phyloP scores from a whole-genome alignment of 2,888 invertebrate species.

The Drosophila diplacantha region DNA sequence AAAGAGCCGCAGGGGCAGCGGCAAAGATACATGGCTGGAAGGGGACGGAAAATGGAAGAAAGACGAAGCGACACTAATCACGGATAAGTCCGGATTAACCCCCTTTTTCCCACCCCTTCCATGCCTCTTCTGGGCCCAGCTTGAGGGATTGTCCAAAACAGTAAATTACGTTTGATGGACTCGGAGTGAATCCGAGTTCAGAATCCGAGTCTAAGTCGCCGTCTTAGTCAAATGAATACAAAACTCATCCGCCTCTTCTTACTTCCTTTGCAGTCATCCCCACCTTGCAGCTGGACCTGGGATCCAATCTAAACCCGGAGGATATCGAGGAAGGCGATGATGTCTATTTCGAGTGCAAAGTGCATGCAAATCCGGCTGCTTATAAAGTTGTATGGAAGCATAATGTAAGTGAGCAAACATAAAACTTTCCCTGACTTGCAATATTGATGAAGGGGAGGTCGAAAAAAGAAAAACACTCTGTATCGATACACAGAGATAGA shows the following conservation, averaged over 20 bases:
- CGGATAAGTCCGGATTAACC: slow-evolving; percentile 73
- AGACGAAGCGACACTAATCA: slow-evolving; percentile 69
- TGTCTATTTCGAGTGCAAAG: slow-evolving; percentile 89
- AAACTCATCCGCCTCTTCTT: slow-evolving; percentile 25
- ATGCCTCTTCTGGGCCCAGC: slow-evolving; percentile 3
- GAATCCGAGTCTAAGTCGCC: slow-evolving; percentile 17
- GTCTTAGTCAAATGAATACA: slow-evolving; percentile 27
- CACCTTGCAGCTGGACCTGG: slow-evolving; percentile 83
- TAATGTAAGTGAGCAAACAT: slow-evolving; percentile 82
- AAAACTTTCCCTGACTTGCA: slow-evolving; percentile 26
- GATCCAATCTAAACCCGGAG: slow-evolving; percentile 86
- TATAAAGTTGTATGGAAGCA: slow-evolving; percentile 90
- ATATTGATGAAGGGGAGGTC: slow-evolving; percentile 34
- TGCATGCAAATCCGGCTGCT: slow-evolving; percentile 86
- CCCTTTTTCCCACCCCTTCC: slow-evolving; percentile 35
- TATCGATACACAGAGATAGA: slow-evolving; percentile 1
- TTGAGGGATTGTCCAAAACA: slow-evolving; percentile 28
- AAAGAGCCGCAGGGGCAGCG: slow-evolving; percentile 9
- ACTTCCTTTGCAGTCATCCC: slow-evolving; percentile 80
- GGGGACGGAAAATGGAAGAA: slow-evolving; percentile 13
- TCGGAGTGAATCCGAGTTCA: slow-evolving; percentile 19
- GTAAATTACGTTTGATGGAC: slow-evolving; percentile 56
- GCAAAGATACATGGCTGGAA: slow-evolving; percentile 3
- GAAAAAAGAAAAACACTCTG: neutral
- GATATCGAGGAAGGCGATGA: slow-evolving; percentile 90